Evolutionary conservation across 2,797 vertebrate species (phyloP).

Genomic region (Pitangus sulphuratus): DNA sequence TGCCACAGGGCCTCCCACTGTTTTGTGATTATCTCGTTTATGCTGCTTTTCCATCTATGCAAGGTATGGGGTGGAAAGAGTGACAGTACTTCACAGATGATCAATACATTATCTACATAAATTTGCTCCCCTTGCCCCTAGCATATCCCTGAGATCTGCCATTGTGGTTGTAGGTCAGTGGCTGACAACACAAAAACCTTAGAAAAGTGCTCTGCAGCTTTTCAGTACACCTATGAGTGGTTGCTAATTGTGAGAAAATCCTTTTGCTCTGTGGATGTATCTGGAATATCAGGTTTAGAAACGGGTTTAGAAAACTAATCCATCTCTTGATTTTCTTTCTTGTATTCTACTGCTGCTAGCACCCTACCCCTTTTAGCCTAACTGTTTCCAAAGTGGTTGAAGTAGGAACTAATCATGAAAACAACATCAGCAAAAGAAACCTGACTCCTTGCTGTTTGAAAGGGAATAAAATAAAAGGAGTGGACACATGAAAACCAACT

Average conservation of each 20-base stretch:
- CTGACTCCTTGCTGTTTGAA: background rate
- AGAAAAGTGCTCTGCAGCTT: background rate
- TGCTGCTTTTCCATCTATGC: background rate
- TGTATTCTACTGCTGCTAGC: background rate
- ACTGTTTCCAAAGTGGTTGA: background rate
- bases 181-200: background rate
- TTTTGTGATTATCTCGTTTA: background rate
- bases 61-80: background rate
- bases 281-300: background rate
- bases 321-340: background rate
- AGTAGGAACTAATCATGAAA: background rate
- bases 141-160: background rate
- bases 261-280: background rate
- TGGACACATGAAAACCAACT: background rate
- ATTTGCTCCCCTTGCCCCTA: background rate
- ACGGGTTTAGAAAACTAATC: background rate
- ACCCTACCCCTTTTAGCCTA: background rate
- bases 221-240: background rate
- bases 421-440: background rate
- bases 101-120: background rate
- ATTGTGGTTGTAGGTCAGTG: background rate
- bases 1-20: background rate
- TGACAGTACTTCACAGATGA: background rate
- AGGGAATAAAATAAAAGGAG: background rate
- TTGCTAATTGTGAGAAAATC: background rate